Evolutionary conservation across 2,888 invertebrate genomes (phyloP).

Genomic region (Fragum whitleyi): DNA sequence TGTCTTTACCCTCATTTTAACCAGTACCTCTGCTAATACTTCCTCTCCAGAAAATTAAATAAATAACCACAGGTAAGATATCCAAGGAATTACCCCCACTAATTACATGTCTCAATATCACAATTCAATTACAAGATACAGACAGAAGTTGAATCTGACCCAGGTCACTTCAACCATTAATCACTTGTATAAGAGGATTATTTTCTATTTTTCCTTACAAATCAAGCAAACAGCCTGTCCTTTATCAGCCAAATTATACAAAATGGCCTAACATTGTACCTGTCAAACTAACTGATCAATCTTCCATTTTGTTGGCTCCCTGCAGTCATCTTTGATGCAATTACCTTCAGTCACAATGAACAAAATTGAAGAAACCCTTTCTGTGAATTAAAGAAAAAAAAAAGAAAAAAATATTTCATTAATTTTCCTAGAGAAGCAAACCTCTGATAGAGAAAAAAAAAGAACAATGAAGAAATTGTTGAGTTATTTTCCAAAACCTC

Average conservation of each 20-base stretch:
- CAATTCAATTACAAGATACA: conserved; percentile 1
- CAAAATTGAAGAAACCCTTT: no score
- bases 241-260: neutral
- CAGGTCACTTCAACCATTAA: conserved; percentile 20
- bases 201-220: neutral
- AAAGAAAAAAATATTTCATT: no score
- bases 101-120: neutral
- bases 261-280: neutral
- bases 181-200: conserved; percentile 17
- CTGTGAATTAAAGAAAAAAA: conserved; percentile 6
- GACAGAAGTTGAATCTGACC: neutral
- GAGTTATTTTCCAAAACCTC: no score
- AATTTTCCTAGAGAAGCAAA: no score
- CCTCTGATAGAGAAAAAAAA: no score
- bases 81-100: no score
- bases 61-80: no score
- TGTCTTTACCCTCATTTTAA: no score
- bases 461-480: no score
- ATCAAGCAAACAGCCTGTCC: neutral
- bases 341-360: neutral
- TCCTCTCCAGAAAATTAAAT: no score
- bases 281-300: conserved; percentile 1
- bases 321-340: neutral
- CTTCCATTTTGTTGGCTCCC: neutral
- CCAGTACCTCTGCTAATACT: no score